Evolutionary conservation across 37 sponge, comb jelly and placozoan genomes (phyloP), one percentile per base, ranked within the genome.

Genomic region (Cliona cf. orientalis): DNA sequence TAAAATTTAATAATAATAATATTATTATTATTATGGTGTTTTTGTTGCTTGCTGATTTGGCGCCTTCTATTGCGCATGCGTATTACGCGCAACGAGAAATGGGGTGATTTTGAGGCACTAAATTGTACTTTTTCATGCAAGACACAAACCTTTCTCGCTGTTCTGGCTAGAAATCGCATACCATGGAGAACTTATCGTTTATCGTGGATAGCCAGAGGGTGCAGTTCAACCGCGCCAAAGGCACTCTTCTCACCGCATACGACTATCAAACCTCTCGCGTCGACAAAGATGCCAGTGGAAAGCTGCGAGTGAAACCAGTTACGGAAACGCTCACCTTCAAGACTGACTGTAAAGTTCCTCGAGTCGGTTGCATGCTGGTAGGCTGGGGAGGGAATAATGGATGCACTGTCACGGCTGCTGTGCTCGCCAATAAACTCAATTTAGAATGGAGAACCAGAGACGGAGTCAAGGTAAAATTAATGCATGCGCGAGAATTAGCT

Each of bases 341-440:
- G 26, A 92, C 92, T 25, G 60, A 60, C 28, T 67, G 79, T 46
- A 49, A 42, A 17, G 80, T 90, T 2, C 96, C 96, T 39, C 64
- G 85, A 0, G 66, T 95, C 14, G 96, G 96, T 2, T 67, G 80
- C 78, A 95, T 95, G 96, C 82, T 95, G 58, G 93, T 95, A 1
- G 96, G 96, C 0, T 92, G 95, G 91, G 94, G 91, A 21, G 96
- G 96, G 3, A 95, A 95, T 75, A 95, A 95, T 75, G 96, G 96
- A 1, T 72, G 88, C 67, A 95, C 96, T 29, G 76, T 95, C 31
- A 93, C 96, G 1, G 96, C 83, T 2, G 44, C 84, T 0, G 82
- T 92, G 26, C 78, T 95, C 49, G 96, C 96, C 59, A 95, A 95
- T 85, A 92, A 86, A 69, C 40, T 93, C 55, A 76, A 71, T 2